Conservation (phyloP, 2,113 vertebrate species). For the Choloepus hoffmanni region DNA sequence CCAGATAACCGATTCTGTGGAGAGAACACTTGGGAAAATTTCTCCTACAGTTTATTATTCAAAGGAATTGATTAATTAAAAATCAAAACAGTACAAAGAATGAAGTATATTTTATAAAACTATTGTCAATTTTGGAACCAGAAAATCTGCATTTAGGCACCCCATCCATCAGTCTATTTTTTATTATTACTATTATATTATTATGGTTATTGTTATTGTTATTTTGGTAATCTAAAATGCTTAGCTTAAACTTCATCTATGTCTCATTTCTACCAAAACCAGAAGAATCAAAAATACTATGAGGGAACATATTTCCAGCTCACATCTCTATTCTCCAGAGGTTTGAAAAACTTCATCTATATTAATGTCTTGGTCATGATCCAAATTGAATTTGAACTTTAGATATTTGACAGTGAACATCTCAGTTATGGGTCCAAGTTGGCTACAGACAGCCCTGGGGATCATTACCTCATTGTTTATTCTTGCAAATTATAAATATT, state of each 20-base stretch:
- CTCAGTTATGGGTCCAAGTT: constrained; percentile 58
- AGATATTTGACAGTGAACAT: constrained; percentile 59
- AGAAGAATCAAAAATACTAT: constrained; percentile 53
- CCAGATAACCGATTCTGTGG: not conserved
- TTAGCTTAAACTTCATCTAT: constrained; percentile 15
- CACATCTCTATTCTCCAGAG: constrained; percentile 42
- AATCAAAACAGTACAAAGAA: not conserved
- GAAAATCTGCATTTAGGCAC: not conserved
- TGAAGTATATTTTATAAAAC: constrained; percentile 16
- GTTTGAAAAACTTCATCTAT: constrained; percentile 51
- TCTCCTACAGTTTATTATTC: not conserved
- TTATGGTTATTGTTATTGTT: too few relatives aligned
- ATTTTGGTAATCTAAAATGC: not conserved
- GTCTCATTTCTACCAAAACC: constrained; percentile 34
- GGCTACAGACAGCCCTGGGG: not conserved
- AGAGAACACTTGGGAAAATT: not conserved
- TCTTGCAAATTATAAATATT: constrained; percentile 66
- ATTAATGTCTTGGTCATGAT: constrained; percentile 46
- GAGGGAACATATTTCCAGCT: constrained; percentile 34
- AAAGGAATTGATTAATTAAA: not conserved
- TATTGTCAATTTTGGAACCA: not conserved
- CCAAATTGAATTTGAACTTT: constrained; percentile 69
- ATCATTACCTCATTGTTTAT: constrained; percentile 74
- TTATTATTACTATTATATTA: too few relatives aligned
- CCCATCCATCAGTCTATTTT: not conserved